Base-by-base conservation (phyloP, 1,140 invertebrate genomes). In the Drosophila seguyi region DNA sequence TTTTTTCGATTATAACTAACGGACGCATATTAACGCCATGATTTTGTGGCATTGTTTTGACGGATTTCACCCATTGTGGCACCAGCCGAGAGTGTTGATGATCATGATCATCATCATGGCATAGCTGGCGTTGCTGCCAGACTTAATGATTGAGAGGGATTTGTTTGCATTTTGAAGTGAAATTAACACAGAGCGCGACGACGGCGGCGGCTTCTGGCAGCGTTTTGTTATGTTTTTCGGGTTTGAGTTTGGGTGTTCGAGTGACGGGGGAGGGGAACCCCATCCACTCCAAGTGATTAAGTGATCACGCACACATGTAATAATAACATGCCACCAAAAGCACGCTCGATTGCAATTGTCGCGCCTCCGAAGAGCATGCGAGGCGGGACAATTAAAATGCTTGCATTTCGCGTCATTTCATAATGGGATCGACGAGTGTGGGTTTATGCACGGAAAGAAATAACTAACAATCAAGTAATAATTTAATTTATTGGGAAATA, bases 311-410 rank as follows among this genome's bases (percentile, higher is more conserved):
- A 60, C 74, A 58, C 61, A 57, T 22, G 38, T 45, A 65, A 48
- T 31, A 25, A 48, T 31, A 25, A 22, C 22, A 42, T 67, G 57
- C 73, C 38, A 20, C 18, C 79, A n/a, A n/a, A 68, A 73, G 68
- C 68, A 87, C 83, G 83, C 84, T 77, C 80, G 52, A 83, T 87
- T 87, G 75, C 84, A 88, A 87, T 87, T 87, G 83, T 87, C n/a
- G n/a, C 84, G 80, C 80, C 79, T 68, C 72, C 48, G 48, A 65
- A 68, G 73, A 73, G 78, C 72, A 52, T 25, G 79, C 75, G 39
- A 68, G 67, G 44, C 42, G 53, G 29, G 66, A 56, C 62, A 78
- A 78, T 78, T 78, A 78, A 78, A 71, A 78, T 62, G 63, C 63
- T 69, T 38, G 63, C 48, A 75, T 78, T 85, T 85, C 50, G 62